phyloP scores from a whole-genome alignment of 2,113 vertebrate species.

The Sinocyclocheilus grahami region DNA sequence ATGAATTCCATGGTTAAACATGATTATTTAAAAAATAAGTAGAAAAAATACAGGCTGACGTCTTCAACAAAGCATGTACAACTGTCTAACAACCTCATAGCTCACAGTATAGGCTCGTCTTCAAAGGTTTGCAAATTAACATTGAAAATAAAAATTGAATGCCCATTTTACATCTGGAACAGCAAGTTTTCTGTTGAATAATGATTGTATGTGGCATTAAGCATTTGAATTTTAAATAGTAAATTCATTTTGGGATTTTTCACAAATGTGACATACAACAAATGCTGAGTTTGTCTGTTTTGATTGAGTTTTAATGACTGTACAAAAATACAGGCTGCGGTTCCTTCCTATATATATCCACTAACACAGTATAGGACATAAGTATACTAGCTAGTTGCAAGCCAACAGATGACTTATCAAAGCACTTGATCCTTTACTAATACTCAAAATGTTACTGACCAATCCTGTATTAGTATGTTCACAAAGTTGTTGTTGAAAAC shows the following conservation, averaged over 20 bases:
- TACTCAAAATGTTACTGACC: not conserved
- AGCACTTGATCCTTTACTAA: not conserved
- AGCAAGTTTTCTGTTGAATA: not conserved
- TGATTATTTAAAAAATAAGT: too few relatives aligned
- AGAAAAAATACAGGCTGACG: too few relatives aligned
- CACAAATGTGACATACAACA: not conserved
- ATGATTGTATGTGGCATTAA: not conserved
- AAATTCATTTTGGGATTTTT: not conserved
- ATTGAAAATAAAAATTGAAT: not conserved
- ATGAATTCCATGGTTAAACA: too few relatives aligned
- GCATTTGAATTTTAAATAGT: not conserved
- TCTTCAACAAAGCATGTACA: too few relatives aligned
- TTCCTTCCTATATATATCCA: slow-evolving; percentile 3
- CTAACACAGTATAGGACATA: not conserved
- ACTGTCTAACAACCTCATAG: too few relatives aligned
- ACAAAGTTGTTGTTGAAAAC: not conserved
- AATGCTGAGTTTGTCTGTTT: not conserved
- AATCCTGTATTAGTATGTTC: not conserved
- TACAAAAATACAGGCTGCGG: not conserved
- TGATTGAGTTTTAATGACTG: not conserved
- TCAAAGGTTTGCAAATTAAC: not conserved
- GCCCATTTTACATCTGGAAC: not conserved
- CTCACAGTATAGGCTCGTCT: not conserved
- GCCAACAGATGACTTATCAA: not conserved
- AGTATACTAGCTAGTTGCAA: not conserved